These are phyloP conservation scores for Sylvilagus bachmani DNA, from an alignment of 2,113 vertebrate genomes.

Conservation along the genomic window DNA sequence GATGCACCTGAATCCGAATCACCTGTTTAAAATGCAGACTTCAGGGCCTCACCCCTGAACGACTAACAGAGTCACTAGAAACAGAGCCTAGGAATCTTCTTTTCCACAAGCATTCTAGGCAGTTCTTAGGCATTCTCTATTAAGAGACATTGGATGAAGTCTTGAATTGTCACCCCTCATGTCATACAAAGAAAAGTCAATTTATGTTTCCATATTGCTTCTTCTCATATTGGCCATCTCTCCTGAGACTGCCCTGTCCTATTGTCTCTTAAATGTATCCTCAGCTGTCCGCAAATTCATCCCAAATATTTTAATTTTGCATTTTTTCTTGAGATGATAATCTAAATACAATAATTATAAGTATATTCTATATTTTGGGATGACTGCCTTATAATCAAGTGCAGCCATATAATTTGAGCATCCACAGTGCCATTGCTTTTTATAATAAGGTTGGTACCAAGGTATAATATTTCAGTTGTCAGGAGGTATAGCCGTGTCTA, in stretches of 20 bases:
- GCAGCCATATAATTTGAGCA: conserved; percentile 28
- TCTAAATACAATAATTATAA: conserved; percentile 54
- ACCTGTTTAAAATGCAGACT: background rate
- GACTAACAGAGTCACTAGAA: background rate
- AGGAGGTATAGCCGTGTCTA: background rate
- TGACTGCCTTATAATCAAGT: conserved; percentile 44
- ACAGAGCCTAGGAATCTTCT: background rate
- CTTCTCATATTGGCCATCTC: conserved; percentile 21
- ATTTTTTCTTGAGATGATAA: conserved; percentile 49
- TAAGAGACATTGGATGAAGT: conserved; percentile 40
- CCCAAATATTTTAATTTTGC: conserved; percentile 45
- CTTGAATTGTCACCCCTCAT: background rate
- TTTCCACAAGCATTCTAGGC: background rate
- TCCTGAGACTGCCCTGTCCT: background rate
- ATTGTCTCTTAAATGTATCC: conserved; percentile 45
- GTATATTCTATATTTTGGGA: conserved; percentile 25
- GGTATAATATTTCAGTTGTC: conserved; percentile 53
- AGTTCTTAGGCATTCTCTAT: conserved; percentile 13
- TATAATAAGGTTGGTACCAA: conserved; percentile 40
- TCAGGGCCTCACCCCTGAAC: background rate
- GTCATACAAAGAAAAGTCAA: conserved; percentile 46
- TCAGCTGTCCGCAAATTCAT: conserved; percentile 5
- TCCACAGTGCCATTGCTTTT: conserved; percentile 5
- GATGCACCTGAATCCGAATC: background rate
- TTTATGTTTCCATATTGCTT: conserved; percentile 54